phyloP scores from a whole-genome alignment of 92 coral and sea anemone species.

The Umimayanthus chanpuru region DNA sequence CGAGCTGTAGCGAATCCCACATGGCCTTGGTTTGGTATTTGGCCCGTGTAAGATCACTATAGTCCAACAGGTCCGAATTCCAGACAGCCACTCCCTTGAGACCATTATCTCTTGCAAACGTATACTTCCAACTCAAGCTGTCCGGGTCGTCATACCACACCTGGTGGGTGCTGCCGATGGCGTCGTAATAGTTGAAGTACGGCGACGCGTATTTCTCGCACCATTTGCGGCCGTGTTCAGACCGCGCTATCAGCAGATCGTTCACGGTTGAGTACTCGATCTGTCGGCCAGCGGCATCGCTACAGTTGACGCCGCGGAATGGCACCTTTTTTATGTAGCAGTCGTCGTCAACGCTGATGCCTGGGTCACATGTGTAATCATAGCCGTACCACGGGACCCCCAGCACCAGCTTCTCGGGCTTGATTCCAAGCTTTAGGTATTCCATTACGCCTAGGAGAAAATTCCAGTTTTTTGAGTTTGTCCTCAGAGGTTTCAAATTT shows the following conservation, averaged over 20 bases:
- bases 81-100: constrained; percentile 93
- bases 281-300: constrained; percentile 98
- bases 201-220: constrained; percentile 64
- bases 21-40: constrained; percentile 62
- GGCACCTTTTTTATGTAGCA: constrained; percentile 89
- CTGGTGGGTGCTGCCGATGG: constrained; percentile 74
- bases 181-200: constrained; percentile 82
- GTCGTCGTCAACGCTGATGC: constrained; percentile 49
- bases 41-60: constrained; percentile 70
- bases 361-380: constrained; percentile 76
- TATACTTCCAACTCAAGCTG: constrained; percentile 70
- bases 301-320: constrained; percentile 92
- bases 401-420: constrained; percentile 81
- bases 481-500: neutral
- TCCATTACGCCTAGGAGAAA: constrained; percentile 68
- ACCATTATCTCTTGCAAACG: constrained; percentile 56
- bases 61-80: constrained; percentile 94
- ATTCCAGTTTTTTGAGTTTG: neutral
- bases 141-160: constrained; percentile 91
- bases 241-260: constrained; percentile 75
- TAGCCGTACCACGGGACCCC: constrained; percentile 99
- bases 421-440: constrained; percentile 73
- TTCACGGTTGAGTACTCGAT: constrained; percentile 77
- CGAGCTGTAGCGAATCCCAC: constrained; percentile 80
- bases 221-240: constrained; percentile 74